A percentile compares a stretch with the other conserved stretches of the same genome.
These are phyloP conservation scores for Saccostrea glomerata DNA, from an alignment of 1,140 invertebrate species.

Conservation along the genomic window DNA sequence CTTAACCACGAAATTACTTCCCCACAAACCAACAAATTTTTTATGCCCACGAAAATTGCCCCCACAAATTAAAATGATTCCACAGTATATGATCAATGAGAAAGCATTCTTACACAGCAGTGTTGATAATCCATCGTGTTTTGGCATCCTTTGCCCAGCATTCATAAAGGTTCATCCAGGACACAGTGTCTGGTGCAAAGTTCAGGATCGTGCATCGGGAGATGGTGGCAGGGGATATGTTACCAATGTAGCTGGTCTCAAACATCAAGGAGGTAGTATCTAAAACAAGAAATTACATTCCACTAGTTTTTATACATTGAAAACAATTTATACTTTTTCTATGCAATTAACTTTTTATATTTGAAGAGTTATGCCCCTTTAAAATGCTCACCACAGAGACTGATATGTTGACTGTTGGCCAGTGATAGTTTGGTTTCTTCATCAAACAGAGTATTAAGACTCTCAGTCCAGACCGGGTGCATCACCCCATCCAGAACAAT, in stretches of 20 bases:
- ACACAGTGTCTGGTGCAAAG: constrained; percentile 64
- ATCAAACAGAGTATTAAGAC: constrained; percentile 73
- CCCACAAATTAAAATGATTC: too few species aligned
- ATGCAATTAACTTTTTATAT: too few species aligned
- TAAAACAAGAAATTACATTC: constrained; percentile 52
- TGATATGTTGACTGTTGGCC: constrained; percentile 70
- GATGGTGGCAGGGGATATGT: constrained; percentile 72
- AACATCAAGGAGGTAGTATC: constrained; percentile 73
- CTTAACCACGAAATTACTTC: too few species aligned
- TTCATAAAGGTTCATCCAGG: constrained; percentile 73
- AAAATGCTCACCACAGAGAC: constrained; percentile 64
- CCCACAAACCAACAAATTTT: too few species aligned
- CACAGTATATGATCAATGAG: too few species aligned
- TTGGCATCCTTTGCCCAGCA: constrained; percentile 73
- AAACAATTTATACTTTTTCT: too few species aligned
- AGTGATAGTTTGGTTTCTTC: constrained; percentile 65
- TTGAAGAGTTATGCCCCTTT: neutral
- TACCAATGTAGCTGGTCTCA: constrained; percentile 71
- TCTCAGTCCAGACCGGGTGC: constrained; percentile 73
- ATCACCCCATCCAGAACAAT: constrained; percentile 76
- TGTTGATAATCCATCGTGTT: constrained; percentile 71
- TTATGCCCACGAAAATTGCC: too few species aligned
- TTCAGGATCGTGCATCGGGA: constrained; percentile 70
- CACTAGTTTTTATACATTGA: neutral
- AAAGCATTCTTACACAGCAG: constrained; percentile 65